Percentiles rank a stretch among this genome's conserved stretches.
Conservation (phyloP, 2,113 vertebrate genomes). For the Archilochus colubris region DNA sequence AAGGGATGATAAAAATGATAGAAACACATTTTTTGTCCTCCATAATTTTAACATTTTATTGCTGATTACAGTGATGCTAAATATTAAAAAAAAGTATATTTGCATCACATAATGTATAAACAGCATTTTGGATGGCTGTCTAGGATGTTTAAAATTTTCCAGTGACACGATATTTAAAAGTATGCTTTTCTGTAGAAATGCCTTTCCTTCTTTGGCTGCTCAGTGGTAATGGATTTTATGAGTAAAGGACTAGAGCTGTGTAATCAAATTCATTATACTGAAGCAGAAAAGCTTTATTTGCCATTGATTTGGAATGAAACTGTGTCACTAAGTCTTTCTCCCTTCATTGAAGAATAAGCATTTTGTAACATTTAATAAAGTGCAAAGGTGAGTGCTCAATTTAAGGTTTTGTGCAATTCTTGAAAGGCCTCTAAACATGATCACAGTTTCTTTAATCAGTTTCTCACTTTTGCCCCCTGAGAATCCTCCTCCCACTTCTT, state of each 20-base stretch:
- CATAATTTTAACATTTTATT: slow-evolving; percentile 53
- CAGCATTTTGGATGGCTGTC: neutral
- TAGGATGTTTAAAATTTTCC: neutral
- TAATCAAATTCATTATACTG: slow-evolving; percentile 17
- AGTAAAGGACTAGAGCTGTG: neutral
- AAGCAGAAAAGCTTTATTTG: slow-evolving; percentile 55
- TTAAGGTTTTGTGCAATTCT: neutral
- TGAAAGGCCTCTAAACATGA: neutral
- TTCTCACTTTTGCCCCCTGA: neutral
- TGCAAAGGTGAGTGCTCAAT: neutral
- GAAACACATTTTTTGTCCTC: neutral
- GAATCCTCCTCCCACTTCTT: neutral
- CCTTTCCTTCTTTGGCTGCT: neutral
- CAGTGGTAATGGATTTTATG: neutral
- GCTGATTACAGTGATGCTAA: slow-evolving; percentile 7
- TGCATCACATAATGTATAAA: slow-evolving; percentile 15
- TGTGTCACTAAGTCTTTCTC: neutral
- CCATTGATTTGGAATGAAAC: slow-evolving; percentile 46
- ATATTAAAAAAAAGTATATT: slow-evolving; percentile 40
- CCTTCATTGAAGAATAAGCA: slow-evolving; percentile 1
- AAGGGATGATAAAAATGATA: slow-evolving; percentile 48
- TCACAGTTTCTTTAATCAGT: neutral
- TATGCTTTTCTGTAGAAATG: neutral
- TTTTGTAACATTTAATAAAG: slow-evolving; percentile 41
- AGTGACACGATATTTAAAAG: neutral